Evolutionary conservation across 2,888 invertebrate genomes (phyloP), one percentile per base, ranked within the genome.

Genomic region (Megamerina dolium): DNA sequence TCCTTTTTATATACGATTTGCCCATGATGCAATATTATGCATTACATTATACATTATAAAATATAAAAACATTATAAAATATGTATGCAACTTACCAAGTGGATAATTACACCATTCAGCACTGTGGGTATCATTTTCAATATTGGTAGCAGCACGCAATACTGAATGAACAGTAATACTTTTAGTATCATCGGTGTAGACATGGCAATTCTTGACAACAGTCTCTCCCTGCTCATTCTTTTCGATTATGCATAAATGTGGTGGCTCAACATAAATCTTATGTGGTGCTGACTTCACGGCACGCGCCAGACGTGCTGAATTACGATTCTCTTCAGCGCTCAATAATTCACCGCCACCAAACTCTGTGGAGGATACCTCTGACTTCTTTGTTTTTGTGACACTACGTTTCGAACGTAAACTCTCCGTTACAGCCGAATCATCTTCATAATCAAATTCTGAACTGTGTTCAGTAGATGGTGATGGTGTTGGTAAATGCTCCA

Each of bases 91-190:
- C 64, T 71, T 71, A 74, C 78, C 74, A 52, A 81, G 64, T 4
- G 79, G 78, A 71, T 85, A 87, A 47, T 77, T 79, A 68, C 87
- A 87, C 77, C 82, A 83, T 44, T 75, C 74, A 1, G 61, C 65
- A 23, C 61, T 63, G 30, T 71, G 66, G 1, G 70, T 70, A 20
- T 63, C 65, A 40, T 64, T 64, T 19, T 73, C 64, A 26, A 68
- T 53, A 48, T 71, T 71, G 18, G 70, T 61, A 1, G 76, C 73
- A 3, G 77, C 74, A n/a, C 72, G 68, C 48, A 82, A 61, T 10
- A 74, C 75, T 1, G 77, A 74, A 33, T 76, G 73, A 20, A 82
- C 68, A 12, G 72, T 62, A 33, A 82, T 70, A 20, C 68, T 73
- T 26, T 68, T 65, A 0, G 79, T 76, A 48, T 75, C 74, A 33